Percentiles rank a stretch among this genome's conserved stretches.
phyloP scores from a whole-genome alignment of 2,113 vertebrate genomes.

The Beaufortia kweichowensis region DNA sequence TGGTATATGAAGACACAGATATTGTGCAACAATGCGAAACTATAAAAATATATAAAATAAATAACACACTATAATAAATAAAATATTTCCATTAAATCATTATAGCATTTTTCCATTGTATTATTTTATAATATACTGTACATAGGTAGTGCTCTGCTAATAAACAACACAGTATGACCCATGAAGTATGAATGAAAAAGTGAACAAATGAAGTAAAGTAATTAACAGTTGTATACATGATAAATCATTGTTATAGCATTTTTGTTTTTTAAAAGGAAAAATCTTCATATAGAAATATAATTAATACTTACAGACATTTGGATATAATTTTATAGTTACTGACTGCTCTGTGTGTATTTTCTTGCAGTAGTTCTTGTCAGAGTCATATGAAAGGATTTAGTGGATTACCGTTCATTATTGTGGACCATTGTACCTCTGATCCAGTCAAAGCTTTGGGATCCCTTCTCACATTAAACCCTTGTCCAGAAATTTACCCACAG shows the following conservation, averaged over 20 bases:
- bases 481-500: slow-evolving; percentile 24
- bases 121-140: no score
- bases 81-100: no score
- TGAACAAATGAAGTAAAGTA: background rate
- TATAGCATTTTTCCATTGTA: no score
- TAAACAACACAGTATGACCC: no score
- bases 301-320: slow-evolving; percentile 75
- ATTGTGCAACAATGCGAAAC: no score
- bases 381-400: slow-evolving; percentile 80
- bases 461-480: slow-evolving; percentile 34
- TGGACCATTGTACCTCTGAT: slow-evolving; percentile 73
- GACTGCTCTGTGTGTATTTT: slow-evolving; percentile 51
- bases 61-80: no score
- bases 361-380: slow-evolving; percentile 62
- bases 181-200: no score
- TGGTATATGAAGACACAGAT: no score
- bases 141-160: no score
- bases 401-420: slow-evolving; percentile 74
- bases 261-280: background rate
- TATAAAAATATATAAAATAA: no score
- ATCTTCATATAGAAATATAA: background rate
- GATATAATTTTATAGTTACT: slow-evolving; percentile 52
- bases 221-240: background rate
- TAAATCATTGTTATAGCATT: background rate
- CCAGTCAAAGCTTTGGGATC: slow-evolving; percentile 60